Base-by-base conservation (phyloP, 2,888 invertebrate genomes). In the Mactromeris polynyma region DNA sequence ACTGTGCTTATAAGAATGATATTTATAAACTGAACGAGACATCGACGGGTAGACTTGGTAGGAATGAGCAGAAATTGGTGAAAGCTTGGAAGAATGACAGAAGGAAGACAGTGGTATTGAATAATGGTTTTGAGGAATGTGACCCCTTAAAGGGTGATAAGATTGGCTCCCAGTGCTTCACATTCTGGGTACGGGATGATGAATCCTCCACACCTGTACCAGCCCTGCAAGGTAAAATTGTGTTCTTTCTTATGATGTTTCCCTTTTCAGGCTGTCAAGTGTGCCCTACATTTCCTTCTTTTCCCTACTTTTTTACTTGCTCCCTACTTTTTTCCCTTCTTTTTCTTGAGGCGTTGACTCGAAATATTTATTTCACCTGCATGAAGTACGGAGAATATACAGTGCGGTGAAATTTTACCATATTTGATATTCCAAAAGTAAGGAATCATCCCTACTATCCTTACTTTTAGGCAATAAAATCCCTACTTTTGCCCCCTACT, bases 1-100 rank as follows among this genome's bases (percentile, higher is more conserved):
- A 80, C 85, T 91, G 91, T 46, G 88, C 89, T n/a, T 91, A 88
- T 81, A 88, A 88, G 81, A 83, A 87, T 89, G 89, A 87, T 58
- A 51, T 85, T 38, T 83, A 88, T 64, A 40, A 51, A 40, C 58
- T 82, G 14, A 89, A 88, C 54, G 81, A 83, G 19, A 89, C 89
- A 42, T 69, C 51, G 2, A 36, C 73, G 14, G 19, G 36, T 33
- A 17, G 2, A 33, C 31, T 36, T 17, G 21, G 36, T 36, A 73
- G 36, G 36, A 36, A 2, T 17, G 14, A 73, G 17, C 73, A 73
- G 36, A 33, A 36, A 36, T 73, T 31, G 31, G 36, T 73, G 33
- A 33, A 11, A 73, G 33, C 81, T 26, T 54, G 31, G 46, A 77
- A 91, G 31, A 78, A 58, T 36, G 85, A 69, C 19, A 33, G 54